Evolutionary conservation across 2,888 invertebrate genomes (phyloP).

Genomic region (Drosophila merina): DNA sequence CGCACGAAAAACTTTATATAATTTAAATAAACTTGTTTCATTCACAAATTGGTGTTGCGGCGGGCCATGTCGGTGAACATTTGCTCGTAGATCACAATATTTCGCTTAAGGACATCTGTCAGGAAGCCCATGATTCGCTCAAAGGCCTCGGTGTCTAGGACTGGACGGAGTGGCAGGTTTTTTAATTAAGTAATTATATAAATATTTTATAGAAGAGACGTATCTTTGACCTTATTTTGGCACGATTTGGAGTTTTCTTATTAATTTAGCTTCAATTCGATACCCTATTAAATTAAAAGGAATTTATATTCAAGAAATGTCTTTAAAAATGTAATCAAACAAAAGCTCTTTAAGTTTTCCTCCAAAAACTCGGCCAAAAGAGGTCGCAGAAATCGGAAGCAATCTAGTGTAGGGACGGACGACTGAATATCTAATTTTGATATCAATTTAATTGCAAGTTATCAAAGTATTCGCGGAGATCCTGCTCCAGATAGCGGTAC

Average conservation of each 20-base stretch:
- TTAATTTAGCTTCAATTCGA: no score
- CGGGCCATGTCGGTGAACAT: conserved; percentile 76
- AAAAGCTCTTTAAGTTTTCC: not conserved
- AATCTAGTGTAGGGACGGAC: not conserved
- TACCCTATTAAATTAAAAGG: no score
- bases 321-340: no score
- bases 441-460: conserved; percentile 49
- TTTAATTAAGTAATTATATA: not conserved
- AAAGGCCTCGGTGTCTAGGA: conserved; percentile 98
- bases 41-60: conserved; percentile 66
- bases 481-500: conserved; percentile 83
- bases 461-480: conserved; percentile 81
- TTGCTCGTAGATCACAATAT: conserved; percentile 95
- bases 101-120: conserved; percentile 98
- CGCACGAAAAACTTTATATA: not conserved
- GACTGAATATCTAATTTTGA: not conserved
- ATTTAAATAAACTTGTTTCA: not conserved
- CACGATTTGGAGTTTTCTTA: no score
- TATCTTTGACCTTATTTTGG: no score
- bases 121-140: conserved; percentile 98
- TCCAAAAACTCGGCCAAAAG: not conserved
- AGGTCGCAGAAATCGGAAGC: not conserved
- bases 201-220: not conserved
- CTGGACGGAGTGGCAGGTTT: conserved; percentile 84
- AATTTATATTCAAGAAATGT: no score